A percentile compares a stretch with the other conserved stretches of the same genome.
Evolutionary conservation across 2,113 vertebrate genomes (phyloP).

Genomic region (Tragelaphus imberbis): DNA sequence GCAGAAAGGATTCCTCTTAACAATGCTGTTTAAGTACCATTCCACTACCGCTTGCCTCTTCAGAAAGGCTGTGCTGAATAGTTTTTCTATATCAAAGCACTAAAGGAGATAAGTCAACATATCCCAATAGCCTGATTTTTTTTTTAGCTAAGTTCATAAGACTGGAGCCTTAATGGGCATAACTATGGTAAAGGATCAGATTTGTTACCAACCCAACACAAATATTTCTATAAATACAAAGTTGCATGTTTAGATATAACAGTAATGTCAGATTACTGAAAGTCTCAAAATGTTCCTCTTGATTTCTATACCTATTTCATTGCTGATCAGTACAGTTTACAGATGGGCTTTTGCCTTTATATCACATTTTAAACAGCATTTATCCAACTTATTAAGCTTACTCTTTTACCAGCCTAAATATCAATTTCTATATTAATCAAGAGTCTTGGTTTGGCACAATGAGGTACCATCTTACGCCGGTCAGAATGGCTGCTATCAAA

Average conservation of each 20-base stretch:
- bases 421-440: not conserved
- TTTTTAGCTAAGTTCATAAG: not conserved
- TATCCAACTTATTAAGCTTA: not conserved
- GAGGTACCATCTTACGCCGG: not conserved
- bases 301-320: not conserved
- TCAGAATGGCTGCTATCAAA: not conserved
- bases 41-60: not conserved
- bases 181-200: not conserved
- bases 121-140: not conserved
- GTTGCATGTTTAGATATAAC: not conserved
- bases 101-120: not conserved
- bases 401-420: not conserved
- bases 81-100: not conserved
- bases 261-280: not conserved
- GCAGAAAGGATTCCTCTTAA: not conserved
- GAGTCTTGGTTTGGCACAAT: not conserved
- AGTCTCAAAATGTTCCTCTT: not conserved
- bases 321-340: not conserved
- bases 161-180: not conserved
- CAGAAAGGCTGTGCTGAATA: not conserved
- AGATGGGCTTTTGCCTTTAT: not conserved
- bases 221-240: constrained; percentile 17
- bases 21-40: not conserved
- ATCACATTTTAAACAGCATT: not conserved
- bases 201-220: not conserved